Evolutionary conservation across 2,888 invertebrate species (phyloP).

Genomic region (Drosophila kambysellisi): DNA sequence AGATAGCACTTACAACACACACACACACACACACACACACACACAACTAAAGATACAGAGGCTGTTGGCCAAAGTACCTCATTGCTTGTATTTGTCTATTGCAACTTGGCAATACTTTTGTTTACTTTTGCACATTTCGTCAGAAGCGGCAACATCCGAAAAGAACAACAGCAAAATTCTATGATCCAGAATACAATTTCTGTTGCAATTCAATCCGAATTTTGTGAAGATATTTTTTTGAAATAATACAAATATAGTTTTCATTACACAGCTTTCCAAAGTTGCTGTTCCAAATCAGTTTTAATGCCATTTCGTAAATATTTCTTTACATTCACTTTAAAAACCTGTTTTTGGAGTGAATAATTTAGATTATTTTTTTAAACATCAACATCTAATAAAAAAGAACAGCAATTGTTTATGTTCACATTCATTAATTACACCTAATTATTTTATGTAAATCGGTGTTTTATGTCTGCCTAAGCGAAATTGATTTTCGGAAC

Average conservation of each 20-base stretch:
- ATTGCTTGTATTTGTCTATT: conserved; percentile 66
- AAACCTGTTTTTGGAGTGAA: neutral
- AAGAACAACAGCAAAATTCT: conserved; percentile 6
- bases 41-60: conserved; percentile 1
- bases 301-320: neutral
- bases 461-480: neutral
- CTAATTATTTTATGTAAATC: neutral
- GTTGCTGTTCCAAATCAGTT: neutral
- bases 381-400: neutral
- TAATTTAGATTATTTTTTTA: neutral
- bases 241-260: neutral
- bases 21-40: conserved; percentile 15
- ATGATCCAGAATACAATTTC: conserved; percentile 32
- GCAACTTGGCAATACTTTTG: conserved; percentile 79
- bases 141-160: conserved; percentile 32
- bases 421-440: no score
- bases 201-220: neutral
- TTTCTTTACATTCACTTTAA: neutral
- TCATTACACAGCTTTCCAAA: neutral
- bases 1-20: conserved; percentile 45
- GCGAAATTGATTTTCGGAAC: conserved; percentile 11
- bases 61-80: conserved; percentile 47
- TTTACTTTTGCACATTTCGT: conserved; percentile 78
- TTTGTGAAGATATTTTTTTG: neutral
- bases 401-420: neutral